Percentiles rank a stretch among this genome's conserved stretches.
These are phyloP conservation scores for Sander vitreus DNA, from an alignment of 2,113 vertebrate genomes.

Conservation along the genomic window DNA sequence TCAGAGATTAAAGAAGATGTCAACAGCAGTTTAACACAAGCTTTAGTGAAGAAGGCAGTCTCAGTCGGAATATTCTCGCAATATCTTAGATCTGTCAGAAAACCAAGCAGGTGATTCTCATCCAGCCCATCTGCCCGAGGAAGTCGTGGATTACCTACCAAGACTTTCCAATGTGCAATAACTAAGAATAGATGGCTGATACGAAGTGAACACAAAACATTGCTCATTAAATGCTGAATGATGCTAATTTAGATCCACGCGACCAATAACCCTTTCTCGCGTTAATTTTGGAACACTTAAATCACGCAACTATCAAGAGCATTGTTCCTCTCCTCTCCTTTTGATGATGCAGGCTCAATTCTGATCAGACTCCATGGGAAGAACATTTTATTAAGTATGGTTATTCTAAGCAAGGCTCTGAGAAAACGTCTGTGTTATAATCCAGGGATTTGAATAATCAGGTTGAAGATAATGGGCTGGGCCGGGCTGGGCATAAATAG, in stretches of 20 bases:
- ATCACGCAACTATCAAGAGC: conserved; percentile 65
- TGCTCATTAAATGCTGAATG: conserved; percentile 51
- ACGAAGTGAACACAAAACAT: conserved; percentile 55
- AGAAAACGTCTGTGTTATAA: conserved; percentile 78
- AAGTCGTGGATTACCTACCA: conserved; percentile 56
- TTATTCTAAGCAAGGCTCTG: conserved; percentile 75
- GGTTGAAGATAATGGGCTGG: conserved; percentile 82
- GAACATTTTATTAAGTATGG: conserved; percentile 75
- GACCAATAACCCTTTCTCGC: conserved; percentile 65
- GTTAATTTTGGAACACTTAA: conserved; percentile 63
- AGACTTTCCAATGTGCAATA: conserved; percentile 14
- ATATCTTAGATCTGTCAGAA: conserved; percentile 82
- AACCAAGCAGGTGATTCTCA: conserved; percentile 79
- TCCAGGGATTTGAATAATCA: conserved; percentile 85
- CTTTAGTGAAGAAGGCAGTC: conserved; percentile 76
- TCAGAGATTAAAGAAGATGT: conserved; percentile 86
- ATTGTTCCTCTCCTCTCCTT: conserved; percentile 52
- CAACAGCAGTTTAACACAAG: conserved; percentile 83
- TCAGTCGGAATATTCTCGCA: conserved; percentile 68
- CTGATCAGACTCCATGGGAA: conserved; percentile 72
- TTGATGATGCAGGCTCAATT: conserved; percentile 76
- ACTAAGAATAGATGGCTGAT: conserved; percentile 48
- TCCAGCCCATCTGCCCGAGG: conserved; percentile 36
- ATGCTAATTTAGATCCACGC: conserved; percentile 67
- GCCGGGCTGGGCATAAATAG: conserved; percentile 77